Evolutionary conservation across 1,140 invertebrate genomes (phyloP), one percentile per base, ranked within the genome.

Genomic region (Homalodisca vitripennis): DNA sequence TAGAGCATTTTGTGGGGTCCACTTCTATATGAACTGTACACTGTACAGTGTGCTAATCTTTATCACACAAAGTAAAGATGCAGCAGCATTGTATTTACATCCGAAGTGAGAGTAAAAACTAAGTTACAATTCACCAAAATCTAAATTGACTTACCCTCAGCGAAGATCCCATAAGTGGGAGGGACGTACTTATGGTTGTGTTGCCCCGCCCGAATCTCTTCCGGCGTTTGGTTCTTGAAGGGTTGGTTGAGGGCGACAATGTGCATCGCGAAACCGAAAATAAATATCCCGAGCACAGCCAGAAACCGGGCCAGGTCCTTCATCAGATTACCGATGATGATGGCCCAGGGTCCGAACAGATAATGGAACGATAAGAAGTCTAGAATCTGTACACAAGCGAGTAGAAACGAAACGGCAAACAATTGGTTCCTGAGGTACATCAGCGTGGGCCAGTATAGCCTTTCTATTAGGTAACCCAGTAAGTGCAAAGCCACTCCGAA

Each of bases 361-460:
- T 99, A 95, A 82, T 99, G 98, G 79, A 99, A 99, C 6, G 97
- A 98, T 24, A 97, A 80, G 77, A 97, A 97, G 80, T 99, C 98
- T 70, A 99, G 82, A 74, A 98, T 94, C 81, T 98, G 95, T 12
- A 99, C 95, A 80, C 97, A 99, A 57, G 95, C 94, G 70, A 98
- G 83, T 53, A 99, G 84, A 77, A 99, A 91, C 63, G 94, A 94
- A 74, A 98, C 84, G 0, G 96, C 97, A 74, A 99, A 94, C 73
- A 98, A 88, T 82, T 99, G 97, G 82, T 99, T 99, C 47, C 97
- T 86, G 68, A 94, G 88, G 80, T 97, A 98, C 78, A 98, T 87
- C 60, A 94, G 76, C 0, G 91, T 90, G 26, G 91, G 89, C 89
- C 90, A 92, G 75, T 90, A 88, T 46, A 85, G 83, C 74, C 84